Evolutionary conservation across 2,113 vertebrate genomes (phyloP).

Genomic region (Plestiodon gilberti): DNA sequence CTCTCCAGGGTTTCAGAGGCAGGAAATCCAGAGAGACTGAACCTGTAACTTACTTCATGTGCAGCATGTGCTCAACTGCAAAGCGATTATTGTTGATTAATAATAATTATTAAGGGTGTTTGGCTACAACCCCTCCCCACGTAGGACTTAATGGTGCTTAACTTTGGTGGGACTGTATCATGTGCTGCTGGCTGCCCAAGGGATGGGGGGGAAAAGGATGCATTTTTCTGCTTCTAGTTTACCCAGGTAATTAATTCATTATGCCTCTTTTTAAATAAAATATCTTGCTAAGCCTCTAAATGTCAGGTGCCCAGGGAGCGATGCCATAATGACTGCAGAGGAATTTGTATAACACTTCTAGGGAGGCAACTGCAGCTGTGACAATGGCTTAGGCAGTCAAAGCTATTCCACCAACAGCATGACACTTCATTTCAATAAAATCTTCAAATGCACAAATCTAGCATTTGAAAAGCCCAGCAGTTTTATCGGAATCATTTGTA

Average conservation of each 20-base stretch:
- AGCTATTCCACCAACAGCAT: background rate
- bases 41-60: too few relatives aligned
- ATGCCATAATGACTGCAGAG: background rate
- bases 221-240: background rate
- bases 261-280: background rate
- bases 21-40: too few relatives aligned
- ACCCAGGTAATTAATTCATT: background rate
- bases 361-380: background rate
- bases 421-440: background rate
- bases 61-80: too few relatives aligned
- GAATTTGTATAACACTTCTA: background rate
- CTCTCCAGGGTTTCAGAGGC: too few relatives aligned
- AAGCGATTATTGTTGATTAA: too few relatives aligned
- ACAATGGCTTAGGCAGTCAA: background rate
- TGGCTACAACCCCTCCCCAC: too few relatives aligned
- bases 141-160: background rate
- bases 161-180: background rate
- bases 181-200: background rate
- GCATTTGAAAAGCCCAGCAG: background rate
- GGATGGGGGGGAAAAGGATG: too few relatives aligned
- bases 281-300: background rate
- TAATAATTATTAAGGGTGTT: too few relatives aligned
- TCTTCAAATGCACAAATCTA: background rate
- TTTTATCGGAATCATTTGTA: background rate
- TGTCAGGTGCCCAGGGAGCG: background rate